Base-by-base conservation (phyloP, 1,140 invertebrate species). In the Pantala flavescens region DNA sequence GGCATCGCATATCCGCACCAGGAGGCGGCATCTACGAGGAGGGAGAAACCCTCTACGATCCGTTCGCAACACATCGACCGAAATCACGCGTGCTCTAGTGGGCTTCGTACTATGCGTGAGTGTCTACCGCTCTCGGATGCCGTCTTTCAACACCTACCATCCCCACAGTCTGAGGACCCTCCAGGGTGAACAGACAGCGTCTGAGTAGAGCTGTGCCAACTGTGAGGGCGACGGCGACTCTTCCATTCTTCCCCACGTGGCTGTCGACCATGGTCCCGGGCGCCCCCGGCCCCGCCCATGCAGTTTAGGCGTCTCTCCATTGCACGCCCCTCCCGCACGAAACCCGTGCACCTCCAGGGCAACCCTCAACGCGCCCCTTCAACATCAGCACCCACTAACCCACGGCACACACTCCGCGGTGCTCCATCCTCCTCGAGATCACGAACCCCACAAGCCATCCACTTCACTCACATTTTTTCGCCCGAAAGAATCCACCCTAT, bases 201-300 rank as follows among this genome's bases (percentile, higher is more conserved):
- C 23, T 72, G 71, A 16, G 71, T 72, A 1, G 71, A 72, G 36
- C 71, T 72, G 71, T 72, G 71, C 71, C 71, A 72, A 42, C 71
- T 72, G 71, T 72, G 71, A 5, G 71, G 71, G 23, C 71, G 71
- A 16, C 28, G 14, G 23, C 71, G 71, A 14, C 28, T 16, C 28
- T 24, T n/a, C 14, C 2, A 63, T 12, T 63, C 49, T 63, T 21
- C 49, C 49, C 49, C 49, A 63, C 49, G 49, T 63, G 49, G 49
- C 49, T 1, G 49, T 12, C 49, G 16, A 5, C 49, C 49, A 21
- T 63, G 49, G 49, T 63, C 49, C 49, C 49, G 49, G 49, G 49
- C 49, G 49, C 49, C 49, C 16, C 49, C n/a, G 49, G 49, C 49
- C 49, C 49, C 49, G 49, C 49, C 49, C 49, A 63, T 63, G 49